Percentiles rank a stretch among this genome's conserved stretches.
Conservation (phyloP, 2,888 invertebrate genomes). For the Leucophenga montana region DNA sequence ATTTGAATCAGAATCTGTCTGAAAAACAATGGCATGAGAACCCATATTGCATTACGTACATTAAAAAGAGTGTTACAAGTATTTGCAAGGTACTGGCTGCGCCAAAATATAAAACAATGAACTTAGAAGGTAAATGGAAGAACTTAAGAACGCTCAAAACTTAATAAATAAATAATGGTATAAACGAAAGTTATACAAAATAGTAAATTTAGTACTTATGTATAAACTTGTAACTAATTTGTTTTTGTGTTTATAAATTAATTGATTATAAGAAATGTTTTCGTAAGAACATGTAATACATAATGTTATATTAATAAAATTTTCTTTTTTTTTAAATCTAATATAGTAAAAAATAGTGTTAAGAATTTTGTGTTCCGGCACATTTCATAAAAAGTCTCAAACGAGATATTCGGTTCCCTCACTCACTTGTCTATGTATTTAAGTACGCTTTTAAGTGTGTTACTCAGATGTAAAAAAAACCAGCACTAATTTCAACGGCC, state of each 20-base stretch:
- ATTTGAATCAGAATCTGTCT: too few relatives aligned
- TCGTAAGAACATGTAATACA: too few relatives aligned
- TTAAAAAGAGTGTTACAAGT: background rate
- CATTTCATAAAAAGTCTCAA: constrained; percentile 36
- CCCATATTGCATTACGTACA: too few relatives aligned
- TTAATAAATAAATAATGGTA: too few relatives aligned
- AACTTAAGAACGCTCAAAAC: background rate
- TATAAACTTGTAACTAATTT: too few relatives aligned
- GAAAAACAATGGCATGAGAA: too few relatives aligned
- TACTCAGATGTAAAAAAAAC: constrained; percentile 32
- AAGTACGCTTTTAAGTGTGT: constrained; percentile 69
- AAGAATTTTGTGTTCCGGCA: constrained; percentile 51
- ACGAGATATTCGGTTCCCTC: constrained; percentile 7
- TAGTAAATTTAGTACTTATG: too few relatives aligned
- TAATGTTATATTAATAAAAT: too few relatives aligned
- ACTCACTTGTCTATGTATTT: constrained; percentile 39
- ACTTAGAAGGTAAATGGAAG: constrained; percentile 1
- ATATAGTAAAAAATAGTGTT: background rate
- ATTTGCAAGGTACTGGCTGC: constrained; percentile 22
- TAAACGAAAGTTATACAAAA: too few relatives aligned
- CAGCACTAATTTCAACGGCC: background rate
- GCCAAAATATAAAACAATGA: background rate
- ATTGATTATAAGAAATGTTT: background rate
- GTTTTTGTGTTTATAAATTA: background rate
- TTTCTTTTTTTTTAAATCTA: too few relatives aligned